These are phyloP conservation scores for Rhagoletis pomonella DNA, from an alignment of 1,140 invertebrate genomes.

Conservation along the genomic window DNA sequence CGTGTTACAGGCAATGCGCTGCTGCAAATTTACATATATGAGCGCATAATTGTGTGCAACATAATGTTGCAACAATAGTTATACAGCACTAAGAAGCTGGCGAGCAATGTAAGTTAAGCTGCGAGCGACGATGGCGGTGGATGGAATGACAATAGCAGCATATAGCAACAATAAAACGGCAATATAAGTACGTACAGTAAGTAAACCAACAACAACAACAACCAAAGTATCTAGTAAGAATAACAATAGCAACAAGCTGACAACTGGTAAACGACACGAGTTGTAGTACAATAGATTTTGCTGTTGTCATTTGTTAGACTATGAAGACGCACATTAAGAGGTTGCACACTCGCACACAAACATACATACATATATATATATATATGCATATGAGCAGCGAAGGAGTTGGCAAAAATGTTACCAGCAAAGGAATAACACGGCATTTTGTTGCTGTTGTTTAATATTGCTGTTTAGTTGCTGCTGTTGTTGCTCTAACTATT, in stretches of 20 bases:
- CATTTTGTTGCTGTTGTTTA: constrained; percentile 17
- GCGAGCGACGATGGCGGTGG: background rate
- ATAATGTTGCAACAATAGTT: constrained; percentile 28
- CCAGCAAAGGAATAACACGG: background rate
- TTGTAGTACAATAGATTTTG: constrained; percentile 47
- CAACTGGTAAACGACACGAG: constrained; percentile 44
- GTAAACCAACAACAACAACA: constrained; percentile 47
- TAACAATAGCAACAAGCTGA: constrained; percentile 33
- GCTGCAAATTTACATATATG: constrained; percentile 39
- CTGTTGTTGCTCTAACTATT: background rate
- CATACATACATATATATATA: background rate
- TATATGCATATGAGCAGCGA: no score
- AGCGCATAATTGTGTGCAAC: constrained; percentile 48
- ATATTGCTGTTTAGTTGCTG: constrained; percentile 23
- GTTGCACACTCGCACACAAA: background rate
- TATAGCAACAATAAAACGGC: constrained; percentile 28
- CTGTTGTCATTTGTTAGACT: constrained; percentile 48
- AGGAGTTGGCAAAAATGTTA: background rate
- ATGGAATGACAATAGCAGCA: constrained; percentile 34
- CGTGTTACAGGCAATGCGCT: constrained; percentile 32
- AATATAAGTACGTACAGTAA: constrained; percentile 38
- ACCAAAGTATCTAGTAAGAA: constrained; percentile 11
- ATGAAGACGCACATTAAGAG: background rate
- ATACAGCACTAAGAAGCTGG: background rate
- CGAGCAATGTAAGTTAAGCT: background rate